Conservation (phyloP, 1,140 invertebrate genomes). For the Drosophila sucinea region DNA sequence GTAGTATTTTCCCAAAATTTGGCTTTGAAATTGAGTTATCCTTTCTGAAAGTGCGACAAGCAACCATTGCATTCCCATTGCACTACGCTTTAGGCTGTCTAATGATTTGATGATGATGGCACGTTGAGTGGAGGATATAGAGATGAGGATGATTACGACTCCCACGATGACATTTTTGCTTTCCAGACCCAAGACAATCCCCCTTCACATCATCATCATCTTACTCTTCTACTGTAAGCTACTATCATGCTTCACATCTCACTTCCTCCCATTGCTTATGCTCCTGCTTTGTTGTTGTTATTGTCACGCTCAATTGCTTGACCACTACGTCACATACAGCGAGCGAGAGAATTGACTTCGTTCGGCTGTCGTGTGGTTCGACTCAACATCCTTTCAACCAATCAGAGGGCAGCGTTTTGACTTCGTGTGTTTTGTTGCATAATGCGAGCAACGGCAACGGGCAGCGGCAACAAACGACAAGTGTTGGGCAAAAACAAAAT, state of each 20-base stretch:
- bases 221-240: not conserved
- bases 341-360: slow-evolving; percentile 43
- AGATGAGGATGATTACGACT: slow-evolving; percentile 20
- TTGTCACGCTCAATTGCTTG: slow-evolving; percentile 43
- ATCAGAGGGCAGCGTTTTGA: slow-evolving; percentile 54
- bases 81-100: slow-evolving; percentile 9
- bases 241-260: not conserved
- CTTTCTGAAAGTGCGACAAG: no score
- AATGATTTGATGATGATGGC: slow-evolving; percentile 14
- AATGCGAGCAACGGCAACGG: slow-evolving; percentile 50
- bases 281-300: slow-evolving; percentile 19
- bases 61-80: slow-evolving; percentile 30
- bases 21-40: no score
- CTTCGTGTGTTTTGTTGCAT: slow-evolving; percentile 64
- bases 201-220: not conserved
- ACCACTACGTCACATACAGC: slow-evolving; percentile 21
- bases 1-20: no score
- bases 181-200: slow-evolving; percentile 10
- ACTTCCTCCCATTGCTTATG: not conserved
- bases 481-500: slow-evolving; percentile 29
- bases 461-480: slow-evolving; percentile 34
- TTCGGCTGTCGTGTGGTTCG: slow-evolving; percentile 33
- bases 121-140: slow-evolving; percentile 6
- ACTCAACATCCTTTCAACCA: slow-evolving; percentile 53
- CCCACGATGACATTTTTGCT: slow-evolving; percentile 29